Percentiles rank a stretch among this genome's conserved stretches.
These are phyloP conservation scores for Zaprionus ghesquierei DNA, from an alignment of 1,140 invertebrate species.

Conservation along the genomic window DNA sequence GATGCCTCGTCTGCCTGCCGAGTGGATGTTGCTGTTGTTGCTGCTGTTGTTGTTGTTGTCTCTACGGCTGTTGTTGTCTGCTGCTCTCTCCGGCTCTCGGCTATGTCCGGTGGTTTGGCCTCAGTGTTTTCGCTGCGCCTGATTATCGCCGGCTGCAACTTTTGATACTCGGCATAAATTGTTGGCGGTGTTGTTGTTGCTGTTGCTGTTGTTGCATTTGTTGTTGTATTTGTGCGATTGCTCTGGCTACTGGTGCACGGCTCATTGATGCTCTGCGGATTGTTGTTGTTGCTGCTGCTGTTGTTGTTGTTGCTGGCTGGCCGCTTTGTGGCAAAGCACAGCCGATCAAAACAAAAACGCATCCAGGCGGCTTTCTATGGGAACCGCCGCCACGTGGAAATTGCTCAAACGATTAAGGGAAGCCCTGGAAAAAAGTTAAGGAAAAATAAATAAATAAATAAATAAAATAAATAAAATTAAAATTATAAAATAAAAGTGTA, in stretches of 20 bases:
- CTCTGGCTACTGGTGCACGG: constrained; percentile 5
- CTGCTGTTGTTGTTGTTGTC: neutral
- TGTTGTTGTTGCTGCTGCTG: constrained; percentile 3
- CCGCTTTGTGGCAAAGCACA: constrained; percentile 94
- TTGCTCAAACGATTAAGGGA: constrained; percentile 26
- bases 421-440: constrained; percentile 50
- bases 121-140: constrained; percentile 52
- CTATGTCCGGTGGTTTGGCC: constrained; percentile 67
- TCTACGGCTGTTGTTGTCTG: neutral
- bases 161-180: constrained; percentile 69
- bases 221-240: constrained; percentile 1
- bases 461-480: constrained; percentile 1
- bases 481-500: neutral
- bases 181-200: constrained; percentile 25
- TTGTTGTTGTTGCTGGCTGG: constrained; percentile 84
- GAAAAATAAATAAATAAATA: neutral
- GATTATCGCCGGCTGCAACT: constrained; percentile 72
- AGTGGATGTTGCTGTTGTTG: constrained; percentile 7
- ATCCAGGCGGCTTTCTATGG: constrained; percentile 87
- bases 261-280: constrained; percentile 5
- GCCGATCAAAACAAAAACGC: constrained; percentile 93
- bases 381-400: constrained; percentile 67
- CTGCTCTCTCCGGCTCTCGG: constrained; percentile 2
- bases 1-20: neutral
- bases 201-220: constrained; percentile 17